phyloP scores from a whole-genome alignment of 2,888 invertebrate species.

The Eutolmus rufibarbis region DNA sequence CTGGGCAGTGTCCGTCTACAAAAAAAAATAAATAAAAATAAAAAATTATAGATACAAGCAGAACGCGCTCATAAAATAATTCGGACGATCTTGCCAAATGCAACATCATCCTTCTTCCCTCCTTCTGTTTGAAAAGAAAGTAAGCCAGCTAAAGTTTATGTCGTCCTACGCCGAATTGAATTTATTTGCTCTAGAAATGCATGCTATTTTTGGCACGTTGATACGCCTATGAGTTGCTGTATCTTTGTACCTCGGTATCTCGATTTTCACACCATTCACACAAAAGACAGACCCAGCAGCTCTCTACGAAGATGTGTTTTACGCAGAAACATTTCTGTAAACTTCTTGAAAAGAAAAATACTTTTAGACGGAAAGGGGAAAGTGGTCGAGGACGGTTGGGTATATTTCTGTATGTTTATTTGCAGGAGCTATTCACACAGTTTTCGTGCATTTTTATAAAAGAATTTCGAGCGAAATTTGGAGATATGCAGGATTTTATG shows the following conservation, averaged over 20 bases:
- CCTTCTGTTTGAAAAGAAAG: not conserved
- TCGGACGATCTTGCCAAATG: not conserved
- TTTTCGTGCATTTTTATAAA: not conserved
- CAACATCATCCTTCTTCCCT: not conserved
- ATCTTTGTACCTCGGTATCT: not conserved
- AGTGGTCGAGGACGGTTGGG: not conserved
- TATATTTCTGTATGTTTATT: not conserved
- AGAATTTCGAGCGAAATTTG: not conserved
- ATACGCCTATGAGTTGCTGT: not conserved
- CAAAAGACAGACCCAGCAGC: not conserved
- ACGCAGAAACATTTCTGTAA: not conserved
- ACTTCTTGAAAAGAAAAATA: not conserved
- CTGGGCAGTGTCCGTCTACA: not conserved
- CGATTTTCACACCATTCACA: not conserved
- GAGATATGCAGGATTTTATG: not conserved
- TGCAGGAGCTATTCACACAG: not conserved
- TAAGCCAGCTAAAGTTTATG: not conserved
- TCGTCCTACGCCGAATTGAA: not conserved
- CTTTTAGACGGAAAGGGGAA: not conserved
- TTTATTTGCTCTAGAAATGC: slow-evolving; percentile 23
- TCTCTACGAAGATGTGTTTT: not conserved
- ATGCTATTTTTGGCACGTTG: slow-evolving; percentile 8
- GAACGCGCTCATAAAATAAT: not conserved
- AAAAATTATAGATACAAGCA: not conserved
- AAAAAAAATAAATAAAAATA: not conserved